Percentiles rank a stretch among this genome's conserved stretches.
Conservation (phyloP, 2,113 vertebrate species). For the Brachyhypopomus gauderio region DNA sequence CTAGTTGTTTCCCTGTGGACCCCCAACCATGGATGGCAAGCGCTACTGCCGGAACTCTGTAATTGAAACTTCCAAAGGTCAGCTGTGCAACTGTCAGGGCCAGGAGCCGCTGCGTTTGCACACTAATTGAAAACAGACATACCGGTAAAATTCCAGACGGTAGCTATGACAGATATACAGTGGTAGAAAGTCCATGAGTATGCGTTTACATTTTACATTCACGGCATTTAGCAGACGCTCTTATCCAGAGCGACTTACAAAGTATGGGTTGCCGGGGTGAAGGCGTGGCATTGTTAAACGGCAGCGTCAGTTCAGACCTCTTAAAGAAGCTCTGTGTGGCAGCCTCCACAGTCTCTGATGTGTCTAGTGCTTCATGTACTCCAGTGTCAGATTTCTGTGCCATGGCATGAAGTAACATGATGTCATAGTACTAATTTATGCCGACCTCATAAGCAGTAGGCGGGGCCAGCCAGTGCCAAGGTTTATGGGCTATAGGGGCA, state of each 20-base stretch:
- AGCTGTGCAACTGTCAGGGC: background rate
- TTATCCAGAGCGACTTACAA: too few relatives aligned
- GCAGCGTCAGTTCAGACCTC: background rate
- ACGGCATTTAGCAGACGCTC: too few relatives aligned
- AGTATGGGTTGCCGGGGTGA: background rate
- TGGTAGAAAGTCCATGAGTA: too few relatives aligned
- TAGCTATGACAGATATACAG: background rate
- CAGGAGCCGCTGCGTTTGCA: background rate
- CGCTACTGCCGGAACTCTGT: background rate
- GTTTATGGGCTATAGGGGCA: constrained; percentile 37
- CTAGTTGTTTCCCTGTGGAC: background rate
- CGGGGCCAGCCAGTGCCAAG: constrained; percentile 34
- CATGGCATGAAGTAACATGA: constrained; percentile 25
- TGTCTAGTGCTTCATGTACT: constrained; percentile 25
- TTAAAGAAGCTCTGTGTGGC: background rate
- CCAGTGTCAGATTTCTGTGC: constrained; percentile 48
- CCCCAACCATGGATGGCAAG: background rate
- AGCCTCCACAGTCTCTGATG: background rate
- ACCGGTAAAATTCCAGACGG: background rate
- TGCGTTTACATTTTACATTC: too few relatives aligned
- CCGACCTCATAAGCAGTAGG: constrained; percentile 48
- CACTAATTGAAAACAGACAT: background rate
- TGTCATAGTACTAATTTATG: constrained; percentile 51
- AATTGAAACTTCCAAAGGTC: background rate
- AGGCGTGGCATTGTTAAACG: background rate